Conservation (phyloP, 1,140 invertebrate genomes). For the Acromyrmex heyeri region DNA sequence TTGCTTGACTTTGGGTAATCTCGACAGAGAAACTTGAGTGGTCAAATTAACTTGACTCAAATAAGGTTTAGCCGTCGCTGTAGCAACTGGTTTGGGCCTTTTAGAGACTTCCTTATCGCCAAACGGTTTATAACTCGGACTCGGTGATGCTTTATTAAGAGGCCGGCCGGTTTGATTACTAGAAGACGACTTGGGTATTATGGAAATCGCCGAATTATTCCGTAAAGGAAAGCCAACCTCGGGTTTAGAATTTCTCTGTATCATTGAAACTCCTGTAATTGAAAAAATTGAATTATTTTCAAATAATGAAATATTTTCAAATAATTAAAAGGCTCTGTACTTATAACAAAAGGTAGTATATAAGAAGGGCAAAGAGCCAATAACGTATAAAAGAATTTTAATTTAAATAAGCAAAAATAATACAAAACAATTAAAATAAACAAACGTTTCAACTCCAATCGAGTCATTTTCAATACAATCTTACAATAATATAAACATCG, state of each 20-base stretch:
- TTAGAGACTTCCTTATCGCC: constrained; percentile 80
- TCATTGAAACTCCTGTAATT: constrained; percentile 84
- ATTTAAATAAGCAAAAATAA: too few species aligned
- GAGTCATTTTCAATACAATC: too few species aligned
- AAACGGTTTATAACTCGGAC: constrained; percentile 82
- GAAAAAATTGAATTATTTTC: not conserved
- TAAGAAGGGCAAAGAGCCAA: too few species aligned
- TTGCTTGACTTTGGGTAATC: constrained; percentile 81
- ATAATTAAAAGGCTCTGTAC: not conserved
- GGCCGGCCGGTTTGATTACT: constrained; percentile 79
- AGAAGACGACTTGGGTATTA: constrained; percentile 88
- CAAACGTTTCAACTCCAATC: too few species aligned
- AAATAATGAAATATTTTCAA: not conserved
- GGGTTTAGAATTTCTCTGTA: constrained; percentile 86
- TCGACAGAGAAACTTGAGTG: constrained; percentile 83
- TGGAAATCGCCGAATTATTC: constrained; percentile 90
- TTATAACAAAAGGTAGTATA: too few species aligned
- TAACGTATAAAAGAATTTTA: too few species aligned
- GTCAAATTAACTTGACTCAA: constrained; percentile 80
- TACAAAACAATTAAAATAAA: too few species aligned
- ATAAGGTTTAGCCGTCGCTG: constrained; percentile 82
- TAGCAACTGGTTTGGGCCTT: constrained; percentile 83
- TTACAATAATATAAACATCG: too few species aligned
- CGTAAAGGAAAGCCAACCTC: constrained; percentile 88
- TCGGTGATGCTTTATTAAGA: constrained; percentile 78